Percentiles rank a stretch among this genome's conserved stretches.
These are phyloP conservation scores for Eurosta solidaginis DNA, from an alignment of 1,140 invertebrate species.

Conservation along the genomic window DNA sequence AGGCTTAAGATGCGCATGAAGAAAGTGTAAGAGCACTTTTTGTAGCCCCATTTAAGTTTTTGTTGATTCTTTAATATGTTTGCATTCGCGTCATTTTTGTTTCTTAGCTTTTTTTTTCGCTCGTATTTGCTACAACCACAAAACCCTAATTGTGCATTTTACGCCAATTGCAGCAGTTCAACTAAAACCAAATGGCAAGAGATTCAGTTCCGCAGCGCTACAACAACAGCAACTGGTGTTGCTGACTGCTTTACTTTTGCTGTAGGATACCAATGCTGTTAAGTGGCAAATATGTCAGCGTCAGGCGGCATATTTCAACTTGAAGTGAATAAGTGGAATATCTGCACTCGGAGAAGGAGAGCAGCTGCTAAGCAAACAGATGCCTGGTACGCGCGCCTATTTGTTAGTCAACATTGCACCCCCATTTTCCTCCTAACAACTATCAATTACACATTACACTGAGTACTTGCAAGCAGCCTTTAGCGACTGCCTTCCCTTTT, in stretches of 20 bases:
- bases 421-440: too few relatives aligned
- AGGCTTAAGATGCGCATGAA: slow-evolving; percentile 8
- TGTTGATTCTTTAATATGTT: background rate
- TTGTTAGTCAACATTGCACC: too few relatives aligned
- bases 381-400: too few relatives aligned
- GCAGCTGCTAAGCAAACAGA: too few relatives aligned
- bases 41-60: background rate
- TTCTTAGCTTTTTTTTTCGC: background rate
- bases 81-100: background rate
- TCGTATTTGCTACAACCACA: slow-evolving; percentile 1
- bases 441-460: too few relatives aligned
- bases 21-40: background rate
- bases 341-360: background rate
- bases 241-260: background rate
- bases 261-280: background rate
- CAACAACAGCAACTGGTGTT: background rate
- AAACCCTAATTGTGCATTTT: slow-evolving; percentile 24
- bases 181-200: background rate
- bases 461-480: too few relatives aligned
- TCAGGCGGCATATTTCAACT: slow-evolving; percentile 15
- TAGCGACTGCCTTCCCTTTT: too few relatives aligned
- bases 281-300: slow-evolving; percentile 27
- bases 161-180: background rate
- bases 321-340: slow-evolving; percentile 1
- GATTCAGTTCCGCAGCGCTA: background rate